Conservation (phyloP, 2,113 vertebrate genomes). For the Lampris megalopsis region DNA sequence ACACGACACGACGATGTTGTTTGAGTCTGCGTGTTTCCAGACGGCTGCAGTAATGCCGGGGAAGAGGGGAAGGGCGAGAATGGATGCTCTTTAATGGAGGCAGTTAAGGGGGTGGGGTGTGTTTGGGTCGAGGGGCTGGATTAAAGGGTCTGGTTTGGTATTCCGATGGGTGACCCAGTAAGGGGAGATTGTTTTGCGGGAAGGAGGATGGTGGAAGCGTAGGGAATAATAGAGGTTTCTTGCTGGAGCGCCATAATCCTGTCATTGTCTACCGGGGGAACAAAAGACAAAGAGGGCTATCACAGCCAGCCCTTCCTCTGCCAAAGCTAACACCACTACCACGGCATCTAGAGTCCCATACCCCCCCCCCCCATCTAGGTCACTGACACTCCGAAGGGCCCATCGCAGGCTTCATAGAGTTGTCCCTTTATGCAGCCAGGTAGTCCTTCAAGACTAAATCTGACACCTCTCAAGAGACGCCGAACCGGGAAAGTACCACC, state of each 20-base stretch:
- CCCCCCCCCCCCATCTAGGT: constrained; percentile 57
- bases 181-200: constrained; percentile 74
- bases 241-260: constrained; percentile 75
- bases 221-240: constrained; percentile 74
- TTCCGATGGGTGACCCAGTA: constrained; percentile 78
- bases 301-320: constrained; percentile 56
- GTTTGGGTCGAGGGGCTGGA: constrained; percentile 60
- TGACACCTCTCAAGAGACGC: not conserved
- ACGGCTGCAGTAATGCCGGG: constrained; percentile 26
- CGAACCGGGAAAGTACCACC: not conserved
- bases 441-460: not conserved
- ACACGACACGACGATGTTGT: too few relatives aligned
- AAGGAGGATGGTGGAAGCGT: constrained; percentile 69
- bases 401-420: not conserved
- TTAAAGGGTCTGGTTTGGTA: constrained; percentile 75
- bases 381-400: constrained; percentile 38
- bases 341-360: constrained; percentile 60
- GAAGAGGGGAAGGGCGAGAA: constrained; percentile 56
- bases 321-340: constrained; percentile 53
- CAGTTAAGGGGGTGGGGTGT: constrained; percentile 56
- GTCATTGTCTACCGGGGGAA: constrained; percentile 74
- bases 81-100: constrained; percentile 66
- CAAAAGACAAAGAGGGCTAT: constrained; percentile 79
- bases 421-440: not conserved
- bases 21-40: constrained; percentile 57